Percentiles rank a stretch among this genome's conserved stretches.
phyloP scores from a whole-genome alignment of 2,113 vertebrate genomes.

The human region GRCh38 chr2:155651001-155651500 shows the following conservation, averaged over 20 bases:
- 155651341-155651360: slow-evolving; percentile 56
- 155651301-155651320: not conserved
- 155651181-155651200: not conserved
- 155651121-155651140: slow-evolving; percentile 33
- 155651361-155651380: slow-evolving; percentile 44
- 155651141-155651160: not conserved
- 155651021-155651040: slow-evolving; percentile 83
- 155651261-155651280: not conserved
- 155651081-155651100: slow-evolving; percentile 87
- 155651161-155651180: not conserved
- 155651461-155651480: slow-evolving; percentile 79
- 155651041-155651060: slow-evolving; percentile 85
- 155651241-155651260: not conserved
- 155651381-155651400: slow-evolving; percentile 30
- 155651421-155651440: not conserved
- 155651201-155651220: slow-evolving; percentile 34
- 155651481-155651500: slow-evolving; percentile 85
- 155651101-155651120: slow-evolving; percentile 84
- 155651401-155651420: slow-evolving; percentile 52
- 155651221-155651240: not conserved
- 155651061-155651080: slow-evolving; percentile 87
- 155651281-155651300: not conserved
- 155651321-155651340: slow-evolving; percentile 32
- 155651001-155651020: slow-evolving; percentile 80
- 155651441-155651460: not conserved